Conservation (phyloP, 2,888 invertebrate species). For the Miltochrista miniata region DNA sequence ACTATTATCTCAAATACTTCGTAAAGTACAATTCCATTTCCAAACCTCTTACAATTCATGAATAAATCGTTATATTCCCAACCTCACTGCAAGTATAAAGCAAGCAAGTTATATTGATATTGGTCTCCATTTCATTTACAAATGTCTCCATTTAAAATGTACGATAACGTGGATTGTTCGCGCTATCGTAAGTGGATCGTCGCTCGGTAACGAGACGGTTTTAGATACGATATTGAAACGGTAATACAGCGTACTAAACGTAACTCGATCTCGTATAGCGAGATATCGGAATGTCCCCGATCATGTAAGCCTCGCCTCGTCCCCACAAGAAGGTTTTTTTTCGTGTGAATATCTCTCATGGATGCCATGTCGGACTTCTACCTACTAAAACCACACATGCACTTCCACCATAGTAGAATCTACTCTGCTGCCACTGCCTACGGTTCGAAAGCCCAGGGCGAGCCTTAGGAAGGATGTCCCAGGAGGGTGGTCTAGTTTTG, state of each 20-base stretch:
- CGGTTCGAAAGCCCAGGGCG: no score
- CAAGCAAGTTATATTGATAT: conserved; percentile 24
- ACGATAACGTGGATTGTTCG: conserved; percentile 38
- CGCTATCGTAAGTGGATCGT: conserved; percentile 35
- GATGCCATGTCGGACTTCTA: no score
- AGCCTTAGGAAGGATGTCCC: no score
- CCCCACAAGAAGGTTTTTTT: conserved; percentile 10
- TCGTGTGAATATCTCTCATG: no score
- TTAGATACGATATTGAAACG: conserved; percentile 35
- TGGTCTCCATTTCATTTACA: conserved; percentile 33
- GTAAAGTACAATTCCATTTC: no score
- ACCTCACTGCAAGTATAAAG: background rate
- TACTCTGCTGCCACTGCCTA: no score
- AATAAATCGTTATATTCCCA: background rate
- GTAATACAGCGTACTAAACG: conserved; percentile 37
- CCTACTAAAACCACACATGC: no score
- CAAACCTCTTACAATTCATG: no score
- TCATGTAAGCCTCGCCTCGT: conserved; percentile 13
- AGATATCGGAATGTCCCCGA: conserved; percentile 9
- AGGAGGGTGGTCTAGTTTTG: no score
- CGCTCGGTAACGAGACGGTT: conserved; percentile 27
- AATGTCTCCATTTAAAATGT: conserved; percentile 38
- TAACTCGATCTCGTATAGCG: conserved; percentile 23
- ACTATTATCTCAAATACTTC: no score
- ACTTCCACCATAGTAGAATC: no score